Evolutionary conservation across 2,888 invertebrate species (phyloP).

Genomic region (Troglohyphantes excavatus): DNA sequence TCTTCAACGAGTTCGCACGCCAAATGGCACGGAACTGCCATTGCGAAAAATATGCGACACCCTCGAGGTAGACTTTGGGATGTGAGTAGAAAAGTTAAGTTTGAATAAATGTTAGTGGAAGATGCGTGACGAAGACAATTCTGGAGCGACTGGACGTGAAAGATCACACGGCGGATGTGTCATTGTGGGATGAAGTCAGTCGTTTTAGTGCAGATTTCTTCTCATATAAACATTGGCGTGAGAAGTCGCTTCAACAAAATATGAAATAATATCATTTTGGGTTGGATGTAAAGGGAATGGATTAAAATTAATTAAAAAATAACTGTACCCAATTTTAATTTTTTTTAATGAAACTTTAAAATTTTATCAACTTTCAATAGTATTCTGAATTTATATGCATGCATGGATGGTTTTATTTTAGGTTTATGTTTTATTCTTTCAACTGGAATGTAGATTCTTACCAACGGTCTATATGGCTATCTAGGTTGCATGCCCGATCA

Average conservation of each 20-base stretch:
- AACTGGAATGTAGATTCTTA: no score
- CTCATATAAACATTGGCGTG: slow-evolving; percentile 24
- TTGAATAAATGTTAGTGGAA: background rate
- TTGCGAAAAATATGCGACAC: slow-evolving; percentile 11
- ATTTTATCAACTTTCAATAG: no score
- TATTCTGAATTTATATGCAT: no score
- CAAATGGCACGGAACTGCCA: slow-evolving; percentile 30
- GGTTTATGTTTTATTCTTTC: no score
- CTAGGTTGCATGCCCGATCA: no score
- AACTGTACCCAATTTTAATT: no score
- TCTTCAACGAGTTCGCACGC: slow-evolving; percentile 31
- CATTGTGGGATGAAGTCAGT: slow-evolving; percentile 3
- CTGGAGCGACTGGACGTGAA: background rate
- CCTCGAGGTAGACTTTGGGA: background rate
- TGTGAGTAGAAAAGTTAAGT: background rate
- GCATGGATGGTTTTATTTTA: no score
- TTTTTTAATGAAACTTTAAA: no score
- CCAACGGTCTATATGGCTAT: no score
- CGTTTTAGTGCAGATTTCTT: background rate
- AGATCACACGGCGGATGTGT: background rate
- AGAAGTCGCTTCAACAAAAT: slow-evolving; percentile 16
- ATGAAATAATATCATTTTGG: slow-evolving; percentile 10
- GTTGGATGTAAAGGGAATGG: no score
- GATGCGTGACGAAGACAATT: slow-evolving; percentile 44
- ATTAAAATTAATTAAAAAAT: no score